Conservation (phyloP, 1,140 invertebrate species). For the Camponotus vicinus region DNA sequence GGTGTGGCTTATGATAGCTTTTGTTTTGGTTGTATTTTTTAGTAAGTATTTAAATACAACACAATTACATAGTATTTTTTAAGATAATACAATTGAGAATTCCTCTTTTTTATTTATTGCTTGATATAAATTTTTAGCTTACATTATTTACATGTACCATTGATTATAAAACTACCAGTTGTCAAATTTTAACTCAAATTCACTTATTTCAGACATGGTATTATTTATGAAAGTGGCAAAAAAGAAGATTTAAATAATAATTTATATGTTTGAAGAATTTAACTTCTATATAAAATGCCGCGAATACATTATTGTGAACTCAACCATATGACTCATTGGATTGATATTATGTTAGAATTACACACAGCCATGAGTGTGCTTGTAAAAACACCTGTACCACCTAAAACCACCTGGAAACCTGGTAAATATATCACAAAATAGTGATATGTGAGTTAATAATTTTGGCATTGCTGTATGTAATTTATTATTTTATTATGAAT, state of each 20-base stretch:
- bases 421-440: conserved; percentile 74
- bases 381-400: conserved; percentile 73
- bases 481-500: neutral
- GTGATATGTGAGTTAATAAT: neutral
- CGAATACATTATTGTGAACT: conserved; percentile 44
- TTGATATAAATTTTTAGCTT: conserved; percentile 3
- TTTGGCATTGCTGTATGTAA: neutral
- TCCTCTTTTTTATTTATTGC: conserved; percentile 48
- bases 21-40: conserved; percentile 95
- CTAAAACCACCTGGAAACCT: conserved; percentile 80
- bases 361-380: conserved; percentile 71
- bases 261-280: neutral
- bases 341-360: conserved; percentile 72
- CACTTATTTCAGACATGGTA: conserved; percentile 90
- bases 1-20: conserved; percentile 95
- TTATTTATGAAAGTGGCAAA: conserved; percentile 93
- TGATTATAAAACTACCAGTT: neutral
- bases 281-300: neutral
- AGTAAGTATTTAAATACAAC: conserved; percentile 87
- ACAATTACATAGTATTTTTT: conserved; percentile 20
- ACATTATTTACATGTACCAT: neutral
- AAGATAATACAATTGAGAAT: conserved; percentile 26
- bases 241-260: conserved; percentile 84
- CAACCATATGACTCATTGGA: conserved; percentile 49
- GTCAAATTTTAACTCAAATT: neutral